These are phyloP conservation scores for Drosophila kanekoi DNA, from an alignment of 2,888 invertebrate genomes.

Conservation along the genomic window DNA sequence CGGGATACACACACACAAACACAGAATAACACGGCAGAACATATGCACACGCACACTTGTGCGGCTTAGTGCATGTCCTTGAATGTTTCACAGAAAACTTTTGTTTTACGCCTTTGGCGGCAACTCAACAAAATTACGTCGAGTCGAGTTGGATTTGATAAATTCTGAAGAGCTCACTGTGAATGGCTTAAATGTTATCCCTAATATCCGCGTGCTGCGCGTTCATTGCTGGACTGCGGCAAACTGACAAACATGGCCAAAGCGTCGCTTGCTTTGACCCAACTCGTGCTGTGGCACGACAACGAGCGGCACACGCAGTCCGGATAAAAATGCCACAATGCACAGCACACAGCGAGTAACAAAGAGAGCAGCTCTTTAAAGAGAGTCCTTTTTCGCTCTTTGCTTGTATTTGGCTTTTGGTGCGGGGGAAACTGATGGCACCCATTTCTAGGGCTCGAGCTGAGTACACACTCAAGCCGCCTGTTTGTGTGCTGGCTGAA, in stretches of 20 bases:
- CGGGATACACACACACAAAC: conserved; percentile 16
- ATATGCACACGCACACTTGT: conserved; percentile 12
- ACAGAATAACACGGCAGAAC: conserved; percentile 3
- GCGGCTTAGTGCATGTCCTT: conserved; percentile 17
- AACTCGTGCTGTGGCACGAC: conserved; percentile 58
- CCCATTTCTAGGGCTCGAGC: conserved; percentile 14
- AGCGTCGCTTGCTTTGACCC: conserved; percentile 40
- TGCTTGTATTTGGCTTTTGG: conserved; percentile 11
- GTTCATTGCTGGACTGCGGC: conserved; percentile 75
- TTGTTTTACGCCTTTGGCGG: conserved; percentile 28
- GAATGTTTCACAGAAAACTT: conserved; percentile 26
- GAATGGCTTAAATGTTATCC: conserved; percentile 32
- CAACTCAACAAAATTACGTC: conserved; percentile 35
- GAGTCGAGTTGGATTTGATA: conserved; percentile 10
- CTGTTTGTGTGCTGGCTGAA: conserved; percentile 1
- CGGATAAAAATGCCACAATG: conserved; percentile 50
- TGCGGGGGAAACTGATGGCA: background rate
- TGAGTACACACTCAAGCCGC: conserved; percentile 18
- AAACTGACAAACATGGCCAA: conserved; percentile 61
- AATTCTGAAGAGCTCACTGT: conserved; percentile 9
- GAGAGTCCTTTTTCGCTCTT: conserved; percentile 27
- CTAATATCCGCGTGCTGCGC: conserved; percentile 64
- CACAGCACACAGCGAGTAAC: background rate
- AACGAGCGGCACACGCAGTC: conserved; percentile 28
- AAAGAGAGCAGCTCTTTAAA: conserved; percentile 50